Evolutionary conservation across 2,113 vertebrate genomes (phyloP), one percentile per base, ranked within the genome.

Genomic region (Onychostoma macrolepis): DNA sequence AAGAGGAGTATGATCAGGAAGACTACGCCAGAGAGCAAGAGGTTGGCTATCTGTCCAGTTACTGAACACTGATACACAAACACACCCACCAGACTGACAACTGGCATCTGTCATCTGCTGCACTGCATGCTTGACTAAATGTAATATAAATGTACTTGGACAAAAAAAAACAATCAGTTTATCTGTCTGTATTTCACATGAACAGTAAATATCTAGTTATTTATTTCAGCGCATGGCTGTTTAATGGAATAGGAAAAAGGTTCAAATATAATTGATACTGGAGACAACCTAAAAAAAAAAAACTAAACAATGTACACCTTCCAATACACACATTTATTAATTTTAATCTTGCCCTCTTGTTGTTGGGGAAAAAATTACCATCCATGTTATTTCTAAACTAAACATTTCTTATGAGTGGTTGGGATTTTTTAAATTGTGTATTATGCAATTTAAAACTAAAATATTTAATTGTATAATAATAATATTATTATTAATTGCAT

Each of bases 21-120:
- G 95, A 96, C 88, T 95, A 94, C 67, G 94, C 93, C 1, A 92
- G 95, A 87, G 94, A 95, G 72, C 94, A 95, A 89, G 95, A 96
- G 95, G 95, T 96, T n/a, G n/a, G n/a, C n/a, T n/a, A 87, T 83
- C 63, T 15, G 6, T 19, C 9, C 45, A 1, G 75, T 24, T 65
- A 33, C 9, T 24, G 2, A 69, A 33, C 61, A 69, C 4, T 69
- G 41, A 17, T 19, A 17, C 38, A 81, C 9, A 81, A 43, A 43
- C 36, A 61, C 53, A 61, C 28, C 17, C 19, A 38, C 36, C 5
- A 9, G 2, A 61, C 53, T 28, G 2, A 19, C 79, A 28, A 61
- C 53, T 28, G 2, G 11, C 79, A 28, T 28, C 56, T 81, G 36
- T 81, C 76, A 79, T 50, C n/a, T 48, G n/a, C 24, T 76, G 4